A percentile compares a stretch with the other conserved stretches of the same genome.
These are phyloP conservation scores for Ctenoplectra terminalis DNA, from an alignment of 1,140 invertebrate species.

Conservation along the genomic window DNA sequence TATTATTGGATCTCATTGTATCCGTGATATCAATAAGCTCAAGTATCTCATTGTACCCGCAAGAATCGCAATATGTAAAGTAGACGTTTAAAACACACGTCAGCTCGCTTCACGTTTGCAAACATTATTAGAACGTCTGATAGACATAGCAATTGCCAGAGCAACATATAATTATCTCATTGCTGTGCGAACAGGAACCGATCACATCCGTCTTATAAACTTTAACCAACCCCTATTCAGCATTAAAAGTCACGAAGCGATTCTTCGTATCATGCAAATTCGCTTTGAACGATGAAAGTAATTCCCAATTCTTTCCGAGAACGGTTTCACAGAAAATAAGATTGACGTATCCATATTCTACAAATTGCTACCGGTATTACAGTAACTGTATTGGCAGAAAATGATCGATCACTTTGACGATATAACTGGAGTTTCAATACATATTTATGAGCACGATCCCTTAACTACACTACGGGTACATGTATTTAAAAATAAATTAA, in stretches of 20 bases:
- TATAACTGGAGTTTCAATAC: neutral
- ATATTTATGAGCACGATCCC: neutral
- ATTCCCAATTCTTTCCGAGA: neutral
- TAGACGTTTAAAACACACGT: neutral
- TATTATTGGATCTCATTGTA: too few species aligned
- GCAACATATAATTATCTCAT: constrained; percentile 8
- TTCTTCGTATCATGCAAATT: neutral
- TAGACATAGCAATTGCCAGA: neutral
- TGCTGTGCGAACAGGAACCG: neutral
- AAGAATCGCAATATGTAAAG: neutral
- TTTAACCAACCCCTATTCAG: neutral
- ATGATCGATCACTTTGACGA: neutral
- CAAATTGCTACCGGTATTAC: neutral
- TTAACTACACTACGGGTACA: neutral
- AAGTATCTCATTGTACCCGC: too few species aligned
- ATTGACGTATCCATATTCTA: neutral
- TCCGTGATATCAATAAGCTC: too few species aligned
- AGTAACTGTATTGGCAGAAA: neutral
- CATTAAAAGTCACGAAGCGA: neutral
- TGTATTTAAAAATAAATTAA: neutral
- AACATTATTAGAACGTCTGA: neutral
- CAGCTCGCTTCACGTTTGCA: neutral
- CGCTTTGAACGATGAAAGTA: neutral
- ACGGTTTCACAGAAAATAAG: neutral
- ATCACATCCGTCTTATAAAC: neutral